A percentile compares a stretch with the other conserved stretches of the same genome.
Conservation (phyloP, 1,140 invertebrate genomes). For the Tetramorium alpestre region DNA sequence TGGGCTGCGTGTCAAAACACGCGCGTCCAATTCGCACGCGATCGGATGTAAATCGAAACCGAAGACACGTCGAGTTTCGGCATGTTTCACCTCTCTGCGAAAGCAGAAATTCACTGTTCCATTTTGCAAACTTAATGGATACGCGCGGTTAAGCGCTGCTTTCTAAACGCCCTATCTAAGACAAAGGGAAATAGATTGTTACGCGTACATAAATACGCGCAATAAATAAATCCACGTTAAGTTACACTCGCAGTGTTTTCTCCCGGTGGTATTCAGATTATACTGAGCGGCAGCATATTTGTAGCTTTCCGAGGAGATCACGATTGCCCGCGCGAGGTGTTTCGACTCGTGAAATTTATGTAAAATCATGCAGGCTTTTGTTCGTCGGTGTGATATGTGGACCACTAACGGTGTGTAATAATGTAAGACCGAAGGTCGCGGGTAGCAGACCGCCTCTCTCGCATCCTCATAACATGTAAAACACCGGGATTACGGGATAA, state of each 20-base stretch:
- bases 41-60: background rate
- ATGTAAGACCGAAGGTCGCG: slow-evolving; percentile 81
- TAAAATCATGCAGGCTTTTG: slow-evolving; percentile 74
- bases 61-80: background rate
- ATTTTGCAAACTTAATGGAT: background rate
- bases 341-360: slow-evolving; percentile 77
- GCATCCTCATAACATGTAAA: slow-evolving; percentile 84
- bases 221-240: slow-evolving; percentile 3
- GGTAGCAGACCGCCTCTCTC: slow-evolving; percentile 68
- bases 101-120: background rate
- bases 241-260: background rate
- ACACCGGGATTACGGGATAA: slow-evolving; percentile 82
- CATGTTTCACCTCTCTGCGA: background rate
- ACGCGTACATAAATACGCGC: background rate
- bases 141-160: background rate
- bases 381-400: slow-evolving; percentile 50
- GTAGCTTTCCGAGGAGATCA: slow-evolving; percentile 35
- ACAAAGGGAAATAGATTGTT: background rate
- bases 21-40: slow-evolving; percentile 61
- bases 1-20: slow-evolving; percentile 82
- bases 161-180: background rate
- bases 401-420: slow-evolving; percentile 69
- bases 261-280: background rate
- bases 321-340: slow-evolving; percentile 47
- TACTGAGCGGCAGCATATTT: slow-evolving; percentile 20